phyloP scores from a whole-genome alignment of 2,113 vertebrate species.

The Microcebus lehilahytsara region DNA sequence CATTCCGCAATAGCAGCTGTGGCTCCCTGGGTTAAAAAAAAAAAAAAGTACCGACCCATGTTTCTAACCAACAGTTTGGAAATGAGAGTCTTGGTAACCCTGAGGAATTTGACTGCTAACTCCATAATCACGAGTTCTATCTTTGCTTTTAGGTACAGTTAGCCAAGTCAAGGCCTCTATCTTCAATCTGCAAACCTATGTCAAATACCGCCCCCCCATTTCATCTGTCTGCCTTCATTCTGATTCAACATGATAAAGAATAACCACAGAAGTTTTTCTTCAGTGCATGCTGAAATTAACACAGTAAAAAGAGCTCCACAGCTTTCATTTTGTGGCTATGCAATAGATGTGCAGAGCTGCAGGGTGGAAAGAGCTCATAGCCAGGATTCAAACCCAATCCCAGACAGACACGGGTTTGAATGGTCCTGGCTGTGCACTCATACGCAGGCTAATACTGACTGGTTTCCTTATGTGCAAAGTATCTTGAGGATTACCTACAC shows the following conservation, averaged over 20 bases:
- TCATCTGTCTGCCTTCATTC: background rate
- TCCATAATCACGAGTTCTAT: background rate
- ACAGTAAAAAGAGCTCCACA: background rate
- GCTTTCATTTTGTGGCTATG: background rate
- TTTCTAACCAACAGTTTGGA: background rate
- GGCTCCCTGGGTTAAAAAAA: background rate
- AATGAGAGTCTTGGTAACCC: background rate
- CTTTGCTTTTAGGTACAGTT: background rate
- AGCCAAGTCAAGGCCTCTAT: background rate
- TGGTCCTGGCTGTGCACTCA: background rate
- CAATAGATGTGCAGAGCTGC: background rate
- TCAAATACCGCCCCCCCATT: background rate
- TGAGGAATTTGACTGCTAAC: background rate
- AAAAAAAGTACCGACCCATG: background rate
- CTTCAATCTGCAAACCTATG: background rate
- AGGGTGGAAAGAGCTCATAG: background rate
- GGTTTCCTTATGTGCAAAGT: background rate
- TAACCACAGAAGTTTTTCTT: background rate
- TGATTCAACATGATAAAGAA: background rate
- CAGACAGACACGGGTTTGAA: background rate
- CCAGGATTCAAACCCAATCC: background rate
- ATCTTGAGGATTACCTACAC: background rate
- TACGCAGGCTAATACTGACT: background rate
- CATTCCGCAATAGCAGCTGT: background rate
- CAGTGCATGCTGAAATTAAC: background rate